Base-by-base conservation (phyloP, 2,797 vertebrate genomes). In the Helarctos malayanus region DNA sequence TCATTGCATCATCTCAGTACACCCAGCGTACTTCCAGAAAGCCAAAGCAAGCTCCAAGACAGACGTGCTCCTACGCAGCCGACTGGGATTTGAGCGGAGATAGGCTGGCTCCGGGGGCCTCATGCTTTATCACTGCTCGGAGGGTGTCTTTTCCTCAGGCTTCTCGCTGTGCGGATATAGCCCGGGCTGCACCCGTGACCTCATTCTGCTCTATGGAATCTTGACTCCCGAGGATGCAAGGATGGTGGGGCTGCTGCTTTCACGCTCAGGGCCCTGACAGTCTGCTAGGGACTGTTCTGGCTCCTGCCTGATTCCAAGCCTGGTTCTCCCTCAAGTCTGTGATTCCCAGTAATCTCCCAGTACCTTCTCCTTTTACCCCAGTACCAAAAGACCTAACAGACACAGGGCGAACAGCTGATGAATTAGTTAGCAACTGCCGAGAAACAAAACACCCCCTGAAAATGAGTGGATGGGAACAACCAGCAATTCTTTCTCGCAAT, bases 11-110 rank as follows among this genome's bases (percentile, higher is more conserved):
- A 32, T 32, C 38, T 3, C 12, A 10, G 38, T 2, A 18, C 41
- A 18, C 18, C 57, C 41, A 15, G 69, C 4, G 9, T 7, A 1
- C 4, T 1, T 7, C 27, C 10, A 12, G 71, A 45, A 2, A 57
- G 25, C 63, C 49, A 1, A 32, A 27, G 18, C 1, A 3, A 57
- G 49, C 83, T 65, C 25, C 2, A 16, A 54, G 79, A 27, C 3
- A 1, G 38, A 14, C 71, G 52, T 21, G 9, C 69, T 89, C 0
- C 16, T 2, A 2, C 0, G 2, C 2, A 12, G 71, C 14, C 16
- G 38, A 14, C 57, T 63, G 38, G 83, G n/a, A 27, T 32, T 18
- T 29, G 47, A 76, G 45, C 35, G 0, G 45, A 45, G 52, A 45
- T 0, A 18, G 68, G 38, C 25, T 57, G 52, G 80, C 32, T 23